Conservation (phyloP, 2,113 vertebrate species). For the Ploceus nigricollis region DNA sequence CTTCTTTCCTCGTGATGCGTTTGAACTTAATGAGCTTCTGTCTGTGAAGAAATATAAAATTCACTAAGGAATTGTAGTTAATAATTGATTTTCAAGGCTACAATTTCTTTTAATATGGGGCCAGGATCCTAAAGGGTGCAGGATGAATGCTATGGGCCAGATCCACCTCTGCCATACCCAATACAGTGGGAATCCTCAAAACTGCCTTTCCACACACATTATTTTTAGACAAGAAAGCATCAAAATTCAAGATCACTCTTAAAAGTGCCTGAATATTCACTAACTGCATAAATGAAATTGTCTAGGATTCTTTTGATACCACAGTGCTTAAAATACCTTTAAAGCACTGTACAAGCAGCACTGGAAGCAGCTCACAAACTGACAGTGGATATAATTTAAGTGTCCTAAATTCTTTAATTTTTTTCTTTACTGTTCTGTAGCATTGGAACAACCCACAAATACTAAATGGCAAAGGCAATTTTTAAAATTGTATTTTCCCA, state of each 20-base stretch:
- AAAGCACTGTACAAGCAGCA: background rate
- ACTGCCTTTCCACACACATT: background rate
- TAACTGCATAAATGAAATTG: background rate
- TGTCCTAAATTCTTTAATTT: background rate
- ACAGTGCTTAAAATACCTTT: background rate
- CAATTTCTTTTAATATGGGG: background rate
- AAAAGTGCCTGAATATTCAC: conserved; percentile 26
- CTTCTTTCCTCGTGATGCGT: background rate
- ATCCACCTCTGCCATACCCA: background rate
- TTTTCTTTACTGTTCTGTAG: background rate
- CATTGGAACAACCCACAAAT: background rate
- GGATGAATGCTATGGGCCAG: background rate
- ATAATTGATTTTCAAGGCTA: background rate
- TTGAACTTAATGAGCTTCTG: background rate
- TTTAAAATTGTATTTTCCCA: background rate
- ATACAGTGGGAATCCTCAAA: background rate
- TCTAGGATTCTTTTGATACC: conserved; percentile 12
- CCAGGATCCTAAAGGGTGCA: background rate
- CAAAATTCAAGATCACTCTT: background rate
- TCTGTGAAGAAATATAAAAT: background rate
- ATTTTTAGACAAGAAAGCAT: conserved; percentile 11
- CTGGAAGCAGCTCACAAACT: background rate
- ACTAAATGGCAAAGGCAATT: background rate
- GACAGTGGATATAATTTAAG: background rate
- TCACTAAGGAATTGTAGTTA: background rate